Evolutionary conservation across 2,888 invertebrate species (phyloP), one percentile per base, ranked within the genome.

Genomic region (Villa cingulata): DNA sequence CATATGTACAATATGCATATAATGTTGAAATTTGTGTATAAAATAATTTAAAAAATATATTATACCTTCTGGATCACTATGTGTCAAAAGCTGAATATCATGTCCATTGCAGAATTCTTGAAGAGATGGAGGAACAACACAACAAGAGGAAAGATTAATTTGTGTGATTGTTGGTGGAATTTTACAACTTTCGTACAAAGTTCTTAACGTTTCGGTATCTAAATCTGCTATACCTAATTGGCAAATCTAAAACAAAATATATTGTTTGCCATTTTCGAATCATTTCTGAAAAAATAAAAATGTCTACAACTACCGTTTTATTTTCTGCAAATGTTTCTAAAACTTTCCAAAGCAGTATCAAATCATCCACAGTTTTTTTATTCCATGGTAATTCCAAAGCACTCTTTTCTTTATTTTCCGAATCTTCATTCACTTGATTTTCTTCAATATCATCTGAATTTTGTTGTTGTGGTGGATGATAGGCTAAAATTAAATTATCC

Each of bases 51-150:
- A n/a, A n/a, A n/a, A n/a, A n/a, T n/a, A n/a, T n/a, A n/a, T n/a
- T n/a, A n/a, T 70, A 90, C 90, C 85, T 62, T 80, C 80, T 1
- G 94, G 90, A 69, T 98, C 97, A 59, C 87, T 91, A 65, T 98
- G 97, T 0, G 96, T 97, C 20, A 97, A 74, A 37, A 98, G 72
- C 63, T 94, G 92, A 51, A 98, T 84, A 60, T 90, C 88, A 59
- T 94, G 81, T 54, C 86, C 81, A 58, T 86, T 85, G 52, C 96
- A 91, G 71, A 89, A 97, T 54, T 81, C 79, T 65, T 89, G 85
- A 54, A 97, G 74, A 3, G 86, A 80, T 2, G 89, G 86, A 19
- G 96, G 95, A 46, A 97, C 94, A 4, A 92, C 87, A 71, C 95
- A 95, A 64, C 95, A 95, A 15, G 86, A 83, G 1, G 87, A 82